These are phyloP conservation scores for Takifugu rubripes DNA, from an alignment of 2,797 vertebrate genomes.

Conservation along the genomic window DNA sequence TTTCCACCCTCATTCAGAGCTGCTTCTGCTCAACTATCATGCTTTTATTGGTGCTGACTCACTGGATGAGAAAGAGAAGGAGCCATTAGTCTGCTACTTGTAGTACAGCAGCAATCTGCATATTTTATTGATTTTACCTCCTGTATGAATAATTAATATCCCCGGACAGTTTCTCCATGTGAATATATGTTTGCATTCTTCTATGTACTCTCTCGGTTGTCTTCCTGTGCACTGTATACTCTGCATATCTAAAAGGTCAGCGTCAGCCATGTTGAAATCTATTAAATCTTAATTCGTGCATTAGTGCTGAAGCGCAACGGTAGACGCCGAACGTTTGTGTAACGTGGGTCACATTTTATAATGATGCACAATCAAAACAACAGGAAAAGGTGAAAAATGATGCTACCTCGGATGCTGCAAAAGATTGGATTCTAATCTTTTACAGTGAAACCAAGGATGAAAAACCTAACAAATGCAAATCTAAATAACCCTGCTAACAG, in stretches of 20 bases:
- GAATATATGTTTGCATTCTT: conserved; percentile 35
- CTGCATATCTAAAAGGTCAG: conserved; percentile 16
- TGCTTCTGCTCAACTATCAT: conserved; percentile 14
- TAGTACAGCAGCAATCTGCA: conserved; percentile 54
- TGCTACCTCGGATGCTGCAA: too few relatives aligned
- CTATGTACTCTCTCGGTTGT: conserved; percentile 20
- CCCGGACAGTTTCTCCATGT: conserved; percentile 22
- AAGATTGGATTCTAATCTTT: too few relatives aligned
- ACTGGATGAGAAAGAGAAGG: conserved; percentile 35
- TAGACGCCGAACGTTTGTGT: too few relatives aligned
- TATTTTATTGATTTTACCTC: conserved; percentile 70
- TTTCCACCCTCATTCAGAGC: conserved; percentile 1
- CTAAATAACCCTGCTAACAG: too few relatives aligned
- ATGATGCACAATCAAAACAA: too few relatives aligned
- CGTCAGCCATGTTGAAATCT: conserved; percentile 18
- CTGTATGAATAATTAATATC: conserved; percentile 71
- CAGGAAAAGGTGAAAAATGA: too few relatives aligned
- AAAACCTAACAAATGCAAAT: too few relatives aligned
- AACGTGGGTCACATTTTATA: too few relatives aligned
- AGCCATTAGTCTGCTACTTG: conserved; percentile 46
- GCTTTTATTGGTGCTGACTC: conserved; percentile 40
- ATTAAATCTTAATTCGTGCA: conserved; percentile 25
- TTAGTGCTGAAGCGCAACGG: conserved; percentile 1
- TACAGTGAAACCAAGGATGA: too few relatives aligned
- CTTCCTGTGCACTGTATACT: conserved; percentile 17